Evolutionary conservation across 2,113 vertebrate species (phyloP).

Genomic region (Colius striatus): DNA sequence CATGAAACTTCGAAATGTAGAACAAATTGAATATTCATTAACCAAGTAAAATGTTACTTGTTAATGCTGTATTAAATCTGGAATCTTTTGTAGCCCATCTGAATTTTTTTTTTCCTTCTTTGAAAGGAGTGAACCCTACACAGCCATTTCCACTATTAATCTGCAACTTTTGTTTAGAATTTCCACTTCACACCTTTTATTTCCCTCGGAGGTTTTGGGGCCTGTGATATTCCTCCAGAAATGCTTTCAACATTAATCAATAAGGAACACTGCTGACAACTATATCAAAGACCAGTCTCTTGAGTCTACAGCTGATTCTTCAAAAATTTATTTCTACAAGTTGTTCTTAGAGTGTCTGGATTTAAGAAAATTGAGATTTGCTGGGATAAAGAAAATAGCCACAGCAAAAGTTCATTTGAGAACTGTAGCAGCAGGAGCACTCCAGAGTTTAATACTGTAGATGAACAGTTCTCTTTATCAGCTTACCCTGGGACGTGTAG

Average conservation of each 20-base stretch:
- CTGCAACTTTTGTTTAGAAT: background rate
- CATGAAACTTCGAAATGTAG: background rate
- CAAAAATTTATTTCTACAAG: background rate
- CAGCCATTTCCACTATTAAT: background rate
- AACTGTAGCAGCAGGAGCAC: background rate
- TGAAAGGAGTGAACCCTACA: background rate
- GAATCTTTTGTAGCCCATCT: background rate
- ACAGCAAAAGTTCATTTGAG: background rate
- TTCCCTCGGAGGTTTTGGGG: background rate
- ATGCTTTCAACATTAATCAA: background rate
- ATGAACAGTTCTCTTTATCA: background rate
- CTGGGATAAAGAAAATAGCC: background rate
- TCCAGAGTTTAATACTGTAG: rapidly evolving
- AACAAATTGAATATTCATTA: background rate
- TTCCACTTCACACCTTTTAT: background rate
- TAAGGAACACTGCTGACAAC: background rate
- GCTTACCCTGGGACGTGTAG: background rate
- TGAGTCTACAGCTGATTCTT: background rate
- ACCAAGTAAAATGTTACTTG: background rate
- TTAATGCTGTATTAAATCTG: background rate
- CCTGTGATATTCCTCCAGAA: background rate
- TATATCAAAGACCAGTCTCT: background rate
- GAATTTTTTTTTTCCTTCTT: background rate
- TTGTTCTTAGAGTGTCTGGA: background rate
- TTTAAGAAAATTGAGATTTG: background rate